phyloP scores from a whole-genome alignment of 2,888 invertebrate genomes.

The Meteorus cinctellus region DNA sequence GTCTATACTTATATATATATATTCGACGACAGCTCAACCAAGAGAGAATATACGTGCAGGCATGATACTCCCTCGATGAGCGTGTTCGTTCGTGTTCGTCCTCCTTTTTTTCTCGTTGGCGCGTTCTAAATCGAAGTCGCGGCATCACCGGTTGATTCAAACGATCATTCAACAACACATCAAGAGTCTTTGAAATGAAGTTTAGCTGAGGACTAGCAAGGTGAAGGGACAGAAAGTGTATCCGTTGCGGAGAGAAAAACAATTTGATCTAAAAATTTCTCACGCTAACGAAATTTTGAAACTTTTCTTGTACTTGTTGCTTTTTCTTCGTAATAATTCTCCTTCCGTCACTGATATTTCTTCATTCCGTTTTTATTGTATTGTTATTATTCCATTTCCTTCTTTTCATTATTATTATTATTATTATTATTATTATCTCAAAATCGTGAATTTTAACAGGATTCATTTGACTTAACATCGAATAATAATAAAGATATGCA shows the following conservation, averaged over 20 bases:
- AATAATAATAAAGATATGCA: slow-evolving; percentile 43
- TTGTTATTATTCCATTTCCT: slow-evolving; percentile 3
- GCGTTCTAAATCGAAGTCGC: slow-evolving; percentile 39
- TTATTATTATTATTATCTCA: slow-evolving; percentile 44
- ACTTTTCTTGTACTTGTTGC: not conserved
- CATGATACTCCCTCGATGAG: slow-evolving; percentile 45
- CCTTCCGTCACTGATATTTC: not conserved
- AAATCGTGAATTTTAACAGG: slow-evolving; percentile 26
- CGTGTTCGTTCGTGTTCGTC: slow-evolving; percentile 2
- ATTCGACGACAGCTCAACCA: slow-evolving; percentile 47
- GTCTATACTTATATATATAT: slow-evolving; percentile 29
- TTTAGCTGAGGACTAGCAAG: slow-evolving; percentile 8
- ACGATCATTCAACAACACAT: slow-evolving; percentile 32
- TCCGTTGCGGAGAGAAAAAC: not conserved
- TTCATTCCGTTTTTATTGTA: not conserved
- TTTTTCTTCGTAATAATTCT: slow-evolving; percentile 10
- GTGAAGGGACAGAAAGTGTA: not conserved
- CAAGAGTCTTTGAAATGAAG: not conserved
- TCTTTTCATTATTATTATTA: slow-evolving; percentile 14
- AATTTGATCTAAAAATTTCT: slow-evolving; percentile 37
- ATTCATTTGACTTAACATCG: slow-evolving; percentile 31
- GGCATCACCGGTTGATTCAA: slow-evolving; percentile 41
- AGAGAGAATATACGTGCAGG: slow-evolving; percentile 50
- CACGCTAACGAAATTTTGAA: slow-evolving; percentile 13
- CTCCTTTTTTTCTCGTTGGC: slow-evolving; percentile 20